Conservation (phyloP, 2,113 vertebrate genomes). For the Tupaia tana region DNA sequence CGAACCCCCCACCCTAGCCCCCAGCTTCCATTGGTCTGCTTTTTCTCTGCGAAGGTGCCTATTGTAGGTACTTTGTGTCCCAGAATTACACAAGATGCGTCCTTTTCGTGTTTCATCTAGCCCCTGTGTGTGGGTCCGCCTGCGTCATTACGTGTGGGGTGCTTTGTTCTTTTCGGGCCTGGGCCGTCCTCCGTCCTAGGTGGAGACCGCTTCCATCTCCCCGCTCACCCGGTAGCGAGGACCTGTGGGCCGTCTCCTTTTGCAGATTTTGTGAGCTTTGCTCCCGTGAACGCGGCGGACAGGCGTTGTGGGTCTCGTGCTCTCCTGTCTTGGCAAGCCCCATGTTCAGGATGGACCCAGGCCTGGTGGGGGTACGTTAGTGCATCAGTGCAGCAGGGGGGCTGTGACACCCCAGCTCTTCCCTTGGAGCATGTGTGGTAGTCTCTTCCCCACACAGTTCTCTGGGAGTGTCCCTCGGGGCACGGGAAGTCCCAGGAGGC, state of each 20-base stretch:
- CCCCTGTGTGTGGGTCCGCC: not conserved
- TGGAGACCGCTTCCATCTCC: rapidly evolving
- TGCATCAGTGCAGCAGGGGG: too few relatives aligned
- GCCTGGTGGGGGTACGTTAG: too few relatives aligned
- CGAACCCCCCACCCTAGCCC: rapidly evolving
- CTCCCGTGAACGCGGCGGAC: rapidly evolving
- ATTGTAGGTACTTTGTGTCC: rapidly evolving
- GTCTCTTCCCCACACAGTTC: rapidly evolving
- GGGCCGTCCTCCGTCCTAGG: too few relatives aligned
- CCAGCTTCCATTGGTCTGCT: rapidly evolving
- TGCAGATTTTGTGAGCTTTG: rapidly evolving
- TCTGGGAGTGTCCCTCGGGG: not conserved
- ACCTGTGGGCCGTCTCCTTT: not conserved
- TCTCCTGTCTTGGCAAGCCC: too few relatives aligned
- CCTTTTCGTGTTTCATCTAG: too few relatives aligned
- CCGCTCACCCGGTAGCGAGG: rapidly evolving
- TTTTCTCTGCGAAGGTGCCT: not conserved
- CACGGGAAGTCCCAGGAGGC: not conserved
- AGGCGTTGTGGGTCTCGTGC: too few relatives aligned
- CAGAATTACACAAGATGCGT: rapidly evolving
- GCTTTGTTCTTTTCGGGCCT: rapidly evolving
- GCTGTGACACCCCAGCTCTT: too few relatives aligned
- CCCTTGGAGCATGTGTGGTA: rapidly evolving
- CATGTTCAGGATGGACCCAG: not conserved
- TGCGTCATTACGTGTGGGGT: rapidly evolving